Conservation (phyloP, 2,797 vertebrate species). For the Sebastiscus tertius region DNA sequence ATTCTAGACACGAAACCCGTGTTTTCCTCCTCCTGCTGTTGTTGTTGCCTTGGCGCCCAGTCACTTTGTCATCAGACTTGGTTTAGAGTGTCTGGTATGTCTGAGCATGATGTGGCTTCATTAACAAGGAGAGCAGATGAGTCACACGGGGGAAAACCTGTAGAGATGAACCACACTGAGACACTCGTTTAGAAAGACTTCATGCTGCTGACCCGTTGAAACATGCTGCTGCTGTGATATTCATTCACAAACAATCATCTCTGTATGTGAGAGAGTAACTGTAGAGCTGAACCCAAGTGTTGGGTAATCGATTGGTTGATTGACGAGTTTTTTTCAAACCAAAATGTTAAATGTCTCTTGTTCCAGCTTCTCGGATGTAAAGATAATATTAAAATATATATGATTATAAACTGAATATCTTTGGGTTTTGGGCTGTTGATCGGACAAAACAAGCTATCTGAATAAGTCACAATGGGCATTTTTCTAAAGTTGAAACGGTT, state of each 20-base stretch:
- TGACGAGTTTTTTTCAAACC: background rate
- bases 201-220: background rate
- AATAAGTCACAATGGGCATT: background rate
- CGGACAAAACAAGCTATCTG: background rate
- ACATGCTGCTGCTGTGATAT: background rate
- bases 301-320: background rate
- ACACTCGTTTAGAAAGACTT: background rate
- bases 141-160: constrained; percentile 52
- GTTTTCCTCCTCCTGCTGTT: constrained; percentile 32
- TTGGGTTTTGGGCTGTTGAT: background rate
- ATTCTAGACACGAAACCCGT: constrained; percentile 7
- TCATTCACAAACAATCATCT: background rate
- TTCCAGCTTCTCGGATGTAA: background rate
- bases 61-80: constrained; percentile 53
- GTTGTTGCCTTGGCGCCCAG: constrained; percentile 17
- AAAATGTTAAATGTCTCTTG: background rate
- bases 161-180: constrained; percentile 26
- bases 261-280: background rate
- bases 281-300: background rate
- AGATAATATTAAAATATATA: background rate
- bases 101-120: constrained; percentile 57
- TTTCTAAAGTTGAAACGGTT: background rate
- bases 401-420: background rate
- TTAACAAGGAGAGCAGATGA: constrained; percentile 57
- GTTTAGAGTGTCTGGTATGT: constrained; percentile 64